These are phyloP conservation scores for Iguana delicatissima DNA, from an alignment of 2,797 vertebrate species.

Conservation along the genomic window DNA sequence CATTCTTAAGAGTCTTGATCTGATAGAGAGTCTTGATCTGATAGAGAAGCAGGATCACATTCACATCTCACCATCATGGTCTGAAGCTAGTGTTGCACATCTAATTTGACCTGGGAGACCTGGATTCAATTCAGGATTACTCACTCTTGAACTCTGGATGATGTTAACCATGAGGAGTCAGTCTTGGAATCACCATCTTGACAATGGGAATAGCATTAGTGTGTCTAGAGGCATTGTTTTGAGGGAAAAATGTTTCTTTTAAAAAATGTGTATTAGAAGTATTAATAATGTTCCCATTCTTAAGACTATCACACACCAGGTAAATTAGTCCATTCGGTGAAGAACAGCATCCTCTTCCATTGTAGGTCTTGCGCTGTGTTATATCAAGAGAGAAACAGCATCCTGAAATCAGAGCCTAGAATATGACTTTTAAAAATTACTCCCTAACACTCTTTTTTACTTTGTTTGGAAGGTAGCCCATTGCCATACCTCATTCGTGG, in stretches of 20 bases:
- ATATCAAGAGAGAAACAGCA: not conserved
- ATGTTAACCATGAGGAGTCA: not conserved
- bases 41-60: not conserved
- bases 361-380: not conserved
- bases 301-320: not conserved
- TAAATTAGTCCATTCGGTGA: not conserved
- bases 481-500: no score
- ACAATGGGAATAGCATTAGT: not conserved
- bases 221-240: not conserved
- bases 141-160: not conserved
- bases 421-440: no score
- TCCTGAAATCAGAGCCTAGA: constrained; percentile 14
- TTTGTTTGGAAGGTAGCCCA: no score
- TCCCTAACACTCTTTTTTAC: no score
- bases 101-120: not conserved
- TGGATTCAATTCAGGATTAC: not conserved
- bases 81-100: not conserved
- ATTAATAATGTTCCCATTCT: not conserved
- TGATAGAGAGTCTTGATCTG: not conserved
- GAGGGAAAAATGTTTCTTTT: not conserved
- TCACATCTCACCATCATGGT: not conserved
- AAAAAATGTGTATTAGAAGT: not conserved
- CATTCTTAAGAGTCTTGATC: not conserved
- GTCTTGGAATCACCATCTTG: not conserved
- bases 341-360: not conserved